Conservation (phyloP, 1,140 invertebrate genomes). For the Drosophila kohkoa region DNA sequence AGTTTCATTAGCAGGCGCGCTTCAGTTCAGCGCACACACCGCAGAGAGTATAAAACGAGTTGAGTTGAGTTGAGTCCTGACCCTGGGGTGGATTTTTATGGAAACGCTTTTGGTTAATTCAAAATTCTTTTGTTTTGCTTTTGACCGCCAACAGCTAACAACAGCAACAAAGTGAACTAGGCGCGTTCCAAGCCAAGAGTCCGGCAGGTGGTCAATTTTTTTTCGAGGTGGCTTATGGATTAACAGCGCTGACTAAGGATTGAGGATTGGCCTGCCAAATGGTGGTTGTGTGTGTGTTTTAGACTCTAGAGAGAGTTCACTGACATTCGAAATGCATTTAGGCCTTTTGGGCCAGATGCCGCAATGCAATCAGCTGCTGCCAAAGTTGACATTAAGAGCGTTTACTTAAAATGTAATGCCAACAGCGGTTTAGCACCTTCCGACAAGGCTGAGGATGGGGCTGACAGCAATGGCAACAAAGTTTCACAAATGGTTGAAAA, state of each 20-base stretch:
- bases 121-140: slow-evolving; percentile 75
- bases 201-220: slow-evolving; percentile 60
- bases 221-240: slow-evolving; percentile 63
- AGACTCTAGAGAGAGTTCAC: slow-evolving; percentile 52
- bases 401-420: slow-evolving; percentile 58
- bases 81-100: slow-evolving; percentile 74
- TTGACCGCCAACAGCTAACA: slow-evolving; percentile 13
- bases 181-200: slow-evolving; percentile 58
- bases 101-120: slow-evolving; percentile 76
- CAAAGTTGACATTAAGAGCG: slow-evolving; percentile 51
- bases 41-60: slow-evolving; percentile 3
- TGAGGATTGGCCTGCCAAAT: slow-evolving; percentile 32
- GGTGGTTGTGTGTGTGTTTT: slow-evolving; percentile 16
- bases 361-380: slow-evolving; percentile 49
- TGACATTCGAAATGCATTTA: slow-evolving; percentile 43
- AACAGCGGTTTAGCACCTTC: slow-evolving; percentile 70
- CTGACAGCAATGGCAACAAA: slow-evolving; percentile 53
- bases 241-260: slow-evolving; percentile 36
- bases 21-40: slow-evolving; percentile 79
- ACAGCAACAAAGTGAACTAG: slow-evolving; percentile 54
- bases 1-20: slow-evolving; percentile 41
- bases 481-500: slow-evolving; percentile 46
- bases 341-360: slow-evolving; percentile 38
- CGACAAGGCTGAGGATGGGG: slow-evolving; percentile 27
- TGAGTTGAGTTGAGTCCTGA: slow-evolving; percentile 15